Evolutionary conservation across 2,797 vertebrate species (phyloP), one percentile per base, ranked within the genome.

Genomic region (Tympanoctomys barrerae): DNA sequence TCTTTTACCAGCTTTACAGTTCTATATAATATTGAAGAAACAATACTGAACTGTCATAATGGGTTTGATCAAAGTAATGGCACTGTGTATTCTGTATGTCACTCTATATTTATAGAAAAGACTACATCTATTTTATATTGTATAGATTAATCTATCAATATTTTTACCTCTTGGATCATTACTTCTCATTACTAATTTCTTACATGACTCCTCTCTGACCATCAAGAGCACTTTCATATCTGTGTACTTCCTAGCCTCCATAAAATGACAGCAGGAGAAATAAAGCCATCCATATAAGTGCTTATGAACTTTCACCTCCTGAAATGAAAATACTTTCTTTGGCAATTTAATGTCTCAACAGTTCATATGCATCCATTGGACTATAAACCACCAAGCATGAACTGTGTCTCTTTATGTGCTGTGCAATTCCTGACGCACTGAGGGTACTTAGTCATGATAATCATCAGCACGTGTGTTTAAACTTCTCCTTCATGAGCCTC

Each of bases 391-490:
- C 5, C 52, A 54, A 19, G 54, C 49, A 75, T 24, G 64, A 33
- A 42, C 79, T 16, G 2, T 31, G 10, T 75, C 77, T 52, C 26
- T 87, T 26, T 61, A 68, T 28, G 26, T 24, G 49, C 85, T 59
- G 19, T 46, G 4, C 12, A 19, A 5, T 39, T 33, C 68, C 64
- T 54, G 66, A 68, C 22, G 62, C 61, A 22, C 0, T 33, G 24
- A 54, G 0, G 18, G n/a, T 9, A 9, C 71, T 73, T 73, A 49
- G 26, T 36, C 83, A 57, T n/a, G 28, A 33, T 33, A n/a, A 61
- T 52, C 0, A 0, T 54, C 28, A 70, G 31, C 2, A 16, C 59
- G n/a, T 10, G 59, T 68, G 42, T 33, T 52, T 57, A 14, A 42
- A 62, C 1, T 2, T 5, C 54, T 36, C 71, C 4, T 10, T 66